Evolutionary conservation across 1,140 invertebrate species (phyloP).

Genomic region (Alviniconcha marisindica): DNA sequence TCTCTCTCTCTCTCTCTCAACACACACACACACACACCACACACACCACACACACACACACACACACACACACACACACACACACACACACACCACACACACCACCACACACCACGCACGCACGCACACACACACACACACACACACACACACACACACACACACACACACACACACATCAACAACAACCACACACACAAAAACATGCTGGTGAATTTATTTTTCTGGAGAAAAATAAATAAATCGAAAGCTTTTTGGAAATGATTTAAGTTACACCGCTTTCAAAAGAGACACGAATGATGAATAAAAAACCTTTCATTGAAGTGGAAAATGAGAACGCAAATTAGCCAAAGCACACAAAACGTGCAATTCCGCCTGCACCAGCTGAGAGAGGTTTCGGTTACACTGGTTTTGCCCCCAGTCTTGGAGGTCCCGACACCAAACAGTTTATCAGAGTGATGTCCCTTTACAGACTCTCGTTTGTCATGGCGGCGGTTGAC

Average conservation of each 20-base stretch:
- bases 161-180: no score
- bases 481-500: slow-evolving; percentile 17
- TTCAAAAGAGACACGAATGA: not conserved
- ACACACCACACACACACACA: no score
- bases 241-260: not conserved
- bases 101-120: no score
- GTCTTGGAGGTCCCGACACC: not conserved
- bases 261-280: not conserved
- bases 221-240: no score
- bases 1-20: no score
- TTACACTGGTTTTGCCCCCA: not conserved
- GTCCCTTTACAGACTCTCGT: slow-evolving; percentile 6
- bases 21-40: no score
- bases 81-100: no score
- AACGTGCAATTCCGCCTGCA: not conserved
- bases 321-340: not conserved
- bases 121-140: no score
- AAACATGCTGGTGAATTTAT: no score
- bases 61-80: no score
- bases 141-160: no score
- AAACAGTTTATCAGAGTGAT: slow-evolving; percentile 20
- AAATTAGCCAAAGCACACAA: slow-evolving; percentile 8
- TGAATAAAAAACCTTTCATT: not conserved
- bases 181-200: no score
- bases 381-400: not conserved